Percentiles rank a stretch among this genome's conserved stretches.
Evolutionary conservation across 53 echinoderm and acorn worm species (phyloP).

Genomic region (Pentamera pediparva): DNA sequence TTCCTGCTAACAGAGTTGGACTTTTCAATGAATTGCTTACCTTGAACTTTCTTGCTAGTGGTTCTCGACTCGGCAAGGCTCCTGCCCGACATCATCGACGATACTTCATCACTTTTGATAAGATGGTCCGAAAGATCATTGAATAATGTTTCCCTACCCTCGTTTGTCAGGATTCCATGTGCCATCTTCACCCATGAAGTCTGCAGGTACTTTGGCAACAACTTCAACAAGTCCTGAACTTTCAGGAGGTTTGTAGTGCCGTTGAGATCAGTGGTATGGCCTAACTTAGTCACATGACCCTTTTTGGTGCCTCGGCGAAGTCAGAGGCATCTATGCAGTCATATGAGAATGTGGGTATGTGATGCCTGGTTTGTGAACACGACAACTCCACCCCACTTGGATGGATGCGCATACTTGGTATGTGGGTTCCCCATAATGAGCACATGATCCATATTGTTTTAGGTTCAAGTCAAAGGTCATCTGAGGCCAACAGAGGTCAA

Average conservation of each 20-base stretch:
- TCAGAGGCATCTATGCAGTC: too few species aligned
- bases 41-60: neutral
- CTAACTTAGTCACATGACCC: conserved; percentile 34
- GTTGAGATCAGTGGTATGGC: conserved; percentile 32
- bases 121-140: conserved; percentile 29
- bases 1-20: conserved; percentile 39
- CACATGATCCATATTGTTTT: too few species aligned
- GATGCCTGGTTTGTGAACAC: too few species aligned
- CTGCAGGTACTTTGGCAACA: conserved; percentile 33
- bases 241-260: conserved; percentile 34
- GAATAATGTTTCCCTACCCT: conserved; percentile 29
- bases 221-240: conserved; percentile 29
- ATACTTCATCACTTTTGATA: conserved; percentile 23
- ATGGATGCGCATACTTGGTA: too few species aligned
- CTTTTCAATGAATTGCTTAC: conserved; percentile 8
- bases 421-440: too few species aligned
- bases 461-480: too few species aligned
- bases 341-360: too few species aligned
- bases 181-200: conserved; percentile 41
- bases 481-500: too few species aligned
- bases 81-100: conserved; percentile 43
- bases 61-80: conserved; percentile 22
- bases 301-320: too few species aligned
- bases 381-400: too few species aligned
- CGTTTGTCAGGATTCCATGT: conserved; percentile 31